Percentiles rank a stretch among this genome's conserved stretches.
Evolutionary conservation across 2,113 vertebrate genomes (phyloP).

Genomic region (Mystacornis crossleyi): DNA sequence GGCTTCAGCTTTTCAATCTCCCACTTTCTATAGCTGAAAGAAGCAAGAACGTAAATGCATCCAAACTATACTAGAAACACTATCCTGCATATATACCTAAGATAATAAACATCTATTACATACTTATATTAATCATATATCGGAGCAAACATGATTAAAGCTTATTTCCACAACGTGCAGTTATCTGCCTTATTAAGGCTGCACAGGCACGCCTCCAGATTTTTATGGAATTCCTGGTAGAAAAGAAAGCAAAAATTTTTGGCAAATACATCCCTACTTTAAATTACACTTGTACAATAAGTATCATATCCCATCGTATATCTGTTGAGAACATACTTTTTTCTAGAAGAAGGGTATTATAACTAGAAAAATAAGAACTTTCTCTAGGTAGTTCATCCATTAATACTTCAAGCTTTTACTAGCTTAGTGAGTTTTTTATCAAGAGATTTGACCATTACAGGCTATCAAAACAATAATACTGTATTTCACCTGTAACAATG

Average conservation of each 20-base stretch:
- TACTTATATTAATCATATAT: not conserved
- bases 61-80: not conserved
- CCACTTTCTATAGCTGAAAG: not conserved
- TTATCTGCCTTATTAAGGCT: not conserved
- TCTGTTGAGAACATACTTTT: not conserved
- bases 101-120: not conserved
- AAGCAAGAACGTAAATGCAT: not conserved
- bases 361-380: not conserved
- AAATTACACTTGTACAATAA: not conserved
- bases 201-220: not conserved
- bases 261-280: not conserved
- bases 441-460: not conserved
- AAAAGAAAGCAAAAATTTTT: not conserved
- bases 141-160: not conserved
- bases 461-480: not conserved
- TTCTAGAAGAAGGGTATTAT: not conserved
- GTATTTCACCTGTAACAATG: not conserved
- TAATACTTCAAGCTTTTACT: not conserved
- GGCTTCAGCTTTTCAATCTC: not conserved
- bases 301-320: not conserved
- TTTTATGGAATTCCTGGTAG: not conserved
- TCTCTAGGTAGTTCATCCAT: not conserved
- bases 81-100: not conserved
- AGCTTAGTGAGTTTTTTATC: not conserved
- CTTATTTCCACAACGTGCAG: not conserved